These are phyloP conservation scores for Zeuzera pyrina DNA, from an alignment of 2,888 invertebrate genomes.

Conservation along the genomic window DNA sequence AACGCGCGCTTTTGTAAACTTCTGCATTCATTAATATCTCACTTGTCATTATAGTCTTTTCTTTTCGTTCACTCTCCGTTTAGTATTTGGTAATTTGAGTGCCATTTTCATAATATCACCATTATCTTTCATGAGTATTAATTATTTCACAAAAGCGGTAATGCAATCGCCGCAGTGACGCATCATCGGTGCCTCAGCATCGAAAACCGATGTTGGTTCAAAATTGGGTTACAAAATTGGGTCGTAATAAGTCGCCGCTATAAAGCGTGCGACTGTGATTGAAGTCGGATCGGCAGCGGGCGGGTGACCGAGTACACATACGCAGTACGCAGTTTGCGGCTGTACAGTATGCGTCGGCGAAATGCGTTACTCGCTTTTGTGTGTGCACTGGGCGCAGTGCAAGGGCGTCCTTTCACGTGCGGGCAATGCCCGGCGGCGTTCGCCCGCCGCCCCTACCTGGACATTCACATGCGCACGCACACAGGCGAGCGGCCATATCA, in stretches of 20 bases:
- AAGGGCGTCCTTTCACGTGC: constrained; percentile 61
- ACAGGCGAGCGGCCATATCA: constrained; percentile 77
- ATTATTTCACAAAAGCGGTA: constrained; percentile 71
- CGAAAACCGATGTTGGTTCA: constrained; percentile 28
- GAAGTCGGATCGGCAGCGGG: constrained; percentile 46
- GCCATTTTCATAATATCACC: constrained; percentile 47
- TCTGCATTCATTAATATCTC: constrained; percentile 50
- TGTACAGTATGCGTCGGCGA: constrained; percentile 57
- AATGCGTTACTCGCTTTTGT: constrained; percentile 74
- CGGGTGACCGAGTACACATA: constrained; percentile 29
- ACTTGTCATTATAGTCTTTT: constrained; percentile 42
- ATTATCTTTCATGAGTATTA: constrained; percentile 67
- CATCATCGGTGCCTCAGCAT: constrained; percentile 37
- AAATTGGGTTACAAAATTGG: constrained; percentile 46
- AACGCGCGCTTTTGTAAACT: constrained; percentile 57
- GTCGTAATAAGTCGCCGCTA: constrained; percentile 25
- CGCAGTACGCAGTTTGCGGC: too few species aligned
- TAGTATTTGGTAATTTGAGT: constrained; percentile 40
- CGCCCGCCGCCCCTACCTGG: constrained; percentile 65
- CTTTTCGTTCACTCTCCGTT: constrained; percentile 40
- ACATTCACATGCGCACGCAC: constrained; percentile 70
- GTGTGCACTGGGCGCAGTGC: constrained; percentile 72
- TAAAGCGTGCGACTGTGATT: constrained; percentile 20
- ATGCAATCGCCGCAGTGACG: constrained; percentile 69
- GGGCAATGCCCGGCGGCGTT: constrained; percentile 64